Evolutionary conservation across 35 echinoderm and acorn worm species (phyloP).

Genomic region (Chiridota heheva): DNA sequence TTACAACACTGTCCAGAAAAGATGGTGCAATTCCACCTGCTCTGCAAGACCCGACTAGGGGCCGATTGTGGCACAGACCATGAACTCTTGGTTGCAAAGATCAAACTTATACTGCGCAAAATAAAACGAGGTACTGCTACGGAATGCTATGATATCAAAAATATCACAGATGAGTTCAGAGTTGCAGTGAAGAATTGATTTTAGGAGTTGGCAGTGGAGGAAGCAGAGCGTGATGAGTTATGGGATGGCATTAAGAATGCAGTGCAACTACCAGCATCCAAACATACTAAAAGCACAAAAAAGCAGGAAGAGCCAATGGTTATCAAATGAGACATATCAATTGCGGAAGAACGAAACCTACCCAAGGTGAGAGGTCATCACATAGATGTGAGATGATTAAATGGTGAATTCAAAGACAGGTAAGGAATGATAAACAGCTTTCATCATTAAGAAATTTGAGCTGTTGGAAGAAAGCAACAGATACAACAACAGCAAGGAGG

Average conservation of each 20-base stretch:
- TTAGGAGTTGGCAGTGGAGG: neutral
- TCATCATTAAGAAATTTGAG: neutral
- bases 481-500: neutral
- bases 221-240: neutral
- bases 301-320: neutral
- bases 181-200: neutral
- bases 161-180: slow-evolving; percentile 3
- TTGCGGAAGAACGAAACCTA: neutral
- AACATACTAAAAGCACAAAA: too few species aligned
- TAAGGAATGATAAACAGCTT: slow-evolving; percentile 8
- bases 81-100: neutral
- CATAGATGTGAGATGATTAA: neutral
- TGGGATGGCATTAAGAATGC: slow-evolving; percentile 2
- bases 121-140: neutral
- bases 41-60: neutral
- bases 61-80: neutral
- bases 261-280: neutral
- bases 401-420: slow-evolving; percentile 1
- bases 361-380: neutral
- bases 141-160: slow-evolving; percentile 1
- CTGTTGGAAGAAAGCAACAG: neutral
- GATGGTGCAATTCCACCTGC: too few species aligned
- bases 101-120: slow-evolving; percentile 3
- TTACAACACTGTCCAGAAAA: neutral
- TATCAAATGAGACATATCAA: neutral